Evolutionary conservation across 1,140 invertebrate genomes (phyloP).

Genomic region (Radopholus similis): DNA sequence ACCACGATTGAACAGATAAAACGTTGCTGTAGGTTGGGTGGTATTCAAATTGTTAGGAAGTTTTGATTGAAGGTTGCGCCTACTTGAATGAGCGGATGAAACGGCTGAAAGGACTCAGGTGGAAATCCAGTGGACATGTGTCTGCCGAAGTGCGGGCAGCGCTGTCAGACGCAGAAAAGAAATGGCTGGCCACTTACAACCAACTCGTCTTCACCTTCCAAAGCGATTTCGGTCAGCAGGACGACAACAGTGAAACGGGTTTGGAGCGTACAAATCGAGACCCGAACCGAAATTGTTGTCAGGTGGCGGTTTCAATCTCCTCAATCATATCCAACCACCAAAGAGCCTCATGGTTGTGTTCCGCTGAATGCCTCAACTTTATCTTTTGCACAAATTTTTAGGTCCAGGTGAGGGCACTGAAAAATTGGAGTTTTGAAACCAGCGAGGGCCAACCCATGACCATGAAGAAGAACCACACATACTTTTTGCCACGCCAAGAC

Average conservation of each 20-base stretch:
- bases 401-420: constrained; percentile 68
- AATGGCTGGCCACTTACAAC: constrained; percentile 36
- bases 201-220: constrained; percentile 32
- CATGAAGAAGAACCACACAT: constrained; percentile 80
- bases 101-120: constrained; percentile 30
- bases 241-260: background rate
- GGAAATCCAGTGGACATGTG: constrained; percentile 27
- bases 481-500: constrained; percentile 37
- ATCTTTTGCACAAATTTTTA: background rate
- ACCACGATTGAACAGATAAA: constrained; percentile 30
- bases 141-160: constrained; percentile 20
- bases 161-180: constrained; percentile 30
- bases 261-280: background rate
- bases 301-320: constrained; percentile 34
- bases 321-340: constrained; percentile 31
- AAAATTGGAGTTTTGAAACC: constrained; percentile 85
- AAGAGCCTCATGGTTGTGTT: constrained; percentile 23
- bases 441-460: constrained; percentile 83
- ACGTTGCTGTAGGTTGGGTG: constrained; percentile 18
- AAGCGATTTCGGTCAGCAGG: constrained; percentile 27
- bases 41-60: background rate
- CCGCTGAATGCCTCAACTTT: background rate
- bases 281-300: background rate
- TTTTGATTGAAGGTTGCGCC: constrained; percentile 13
- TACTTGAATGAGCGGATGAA: constrained; percentile 37